Base-by-base conservation (phyloP, 2,113 vertebrate species). In the Lepus timidus region DNA sequence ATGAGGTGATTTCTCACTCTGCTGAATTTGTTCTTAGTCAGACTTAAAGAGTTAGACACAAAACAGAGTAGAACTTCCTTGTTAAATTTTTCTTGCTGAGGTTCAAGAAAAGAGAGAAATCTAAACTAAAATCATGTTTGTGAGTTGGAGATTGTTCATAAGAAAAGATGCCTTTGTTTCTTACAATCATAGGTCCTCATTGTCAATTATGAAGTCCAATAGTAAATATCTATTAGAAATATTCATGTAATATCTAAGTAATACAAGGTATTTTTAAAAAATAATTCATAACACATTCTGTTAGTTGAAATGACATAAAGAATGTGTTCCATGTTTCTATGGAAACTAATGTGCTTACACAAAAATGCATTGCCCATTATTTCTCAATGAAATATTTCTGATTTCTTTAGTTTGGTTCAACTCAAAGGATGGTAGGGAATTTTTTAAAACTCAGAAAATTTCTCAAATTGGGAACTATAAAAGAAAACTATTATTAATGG, bases 1-100 rank as follows among this genome's bases (percentile, higher is more conserved):
- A 95, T 13, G 61, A 94, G 92, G 74, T 96, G 90, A 97, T 94
- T 97, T 97, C 61, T 97, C 78, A 96, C 81, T 92, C 85, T 90
- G 83, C 81, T 94, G 85, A 88, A 95, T 85, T 33, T 83, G 52
- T 76, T 97, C 81, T 79, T 95, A 94, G 83, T 80, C 85, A 95
- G 81, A 4, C 44, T 96, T 96, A 95, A 96, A 90, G 76, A 70
- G 95, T 74, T 89, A 95, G 74, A 58, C 4, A 67, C 49, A 91
- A 84, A 95, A 84, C 67, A 88, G 22, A 89, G 68, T 39, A 83
- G 65, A 93, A 93, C 90, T 90, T 93, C 31, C 92, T 85, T 95
- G 65, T 92, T 93, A 95, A 97, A 95, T 80, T 85, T 73, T 92
- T 89, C 25, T 82, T 78, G 39, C 23, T 93, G 55, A 80, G 88